These are phyloP conservation scores for Beroe forskalii DNA, from an alignment of 37 sponge, comb jelly and placozoan species.

Conservation along the genomic window DNA sequence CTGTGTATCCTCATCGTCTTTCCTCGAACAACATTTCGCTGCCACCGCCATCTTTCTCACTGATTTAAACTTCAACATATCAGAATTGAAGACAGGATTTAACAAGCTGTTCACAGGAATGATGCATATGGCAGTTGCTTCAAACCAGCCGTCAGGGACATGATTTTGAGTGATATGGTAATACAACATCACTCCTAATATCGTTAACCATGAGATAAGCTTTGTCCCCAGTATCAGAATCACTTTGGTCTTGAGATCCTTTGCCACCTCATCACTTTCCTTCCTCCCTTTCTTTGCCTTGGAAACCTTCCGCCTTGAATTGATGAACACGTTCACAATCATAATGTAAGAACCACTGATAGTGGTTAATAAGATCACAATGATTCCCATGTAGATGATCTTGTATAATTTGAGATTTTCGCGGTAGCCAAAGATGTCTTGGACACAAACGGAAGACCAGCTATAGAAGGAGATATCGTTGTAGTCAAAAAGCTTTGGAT, in stretches of 20 bases:
- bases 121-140: too few species aligned
- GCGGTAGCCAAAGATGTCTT: neutral
- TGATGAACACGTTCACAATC: neutral
- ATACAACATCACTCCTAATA: neutral
- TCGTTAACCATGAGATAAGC: neutral
- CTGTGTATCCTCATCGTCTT: too few species aligned
- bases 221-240: neutral
- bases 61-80: too few species aligned
- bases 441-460: conserved; percentile 26
- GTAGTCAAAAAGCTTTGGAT: neutral
- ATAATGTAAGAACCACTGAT: neutral
- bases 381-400: neutral
- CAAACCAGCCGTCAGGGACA: neutral
- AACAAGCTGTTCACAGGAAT: too few species aligned
- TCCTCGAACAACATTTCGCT: too few species aligned
- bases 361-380: neutral
- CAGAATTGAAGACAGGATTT: too few species aligned
- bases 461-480: neutral
- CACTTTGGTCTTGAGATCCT: neutral
- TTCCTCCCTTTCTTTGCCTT: neutral
- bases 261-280: too few species aligned
- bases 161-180: neutral
- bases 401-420: neutral
- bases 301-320: neutral
- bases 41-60: too few species aligned